A percentile compares a stretch with the other conserved stretches of the same genome.
Evolutionary conservation across 2,888 invertebrate genomes (phyloP).

Genomic region (Melieria crassipennis): DNA sequence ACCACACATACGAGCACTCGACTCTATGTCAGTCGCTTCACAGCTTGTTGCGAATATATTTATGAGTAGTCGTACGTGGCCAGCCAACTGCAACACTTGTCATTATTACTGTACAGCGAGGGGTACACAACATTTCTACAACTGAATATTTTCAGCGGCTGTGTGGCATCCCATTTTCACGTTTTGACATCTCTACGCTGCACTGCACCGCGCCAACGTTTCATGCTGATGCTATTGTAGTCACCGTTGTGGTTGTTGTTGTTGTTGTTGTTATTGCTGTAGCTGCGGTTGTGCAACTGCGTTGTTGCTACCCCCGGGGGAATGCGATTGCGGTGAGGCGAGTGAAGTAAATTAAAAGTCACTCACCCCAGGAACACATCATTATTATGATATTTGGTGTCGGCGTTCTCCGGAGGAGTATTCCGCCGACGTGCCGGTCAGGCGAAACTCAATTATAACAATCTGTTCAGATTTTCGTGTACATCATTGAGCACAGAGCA

Average conservation of each 20-base stretch:
- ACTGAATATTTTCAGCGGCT: too few species aligned
- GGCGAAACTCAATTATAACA: conserved; percentile 66
- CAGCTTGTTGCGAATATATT: not conserved
- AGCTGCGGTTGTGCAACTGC: conserved; percentile 33
- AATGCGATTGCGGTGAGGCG: conserved; percentile 53
- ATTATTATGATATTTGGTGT: conserved; percentile 57
- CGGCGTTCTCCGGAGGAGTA: conserved; percentile 45
- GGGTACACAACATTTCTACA: too few species aligned
- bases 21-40: too few species aligned
- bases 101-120: conserved; percentile 9
- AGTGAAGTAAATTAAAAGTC: conserved; percentile 66
- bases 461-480: conserved; percentile 65
- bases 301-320: conserved; percentile 46
- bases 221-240: conserved; percentile 10
- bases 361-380: conserved; percentile 56
- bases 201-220: conserved; percentile 15
- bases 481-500: conserved; percentile 43
- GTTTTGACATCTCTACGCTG: conserved; percentile 39
- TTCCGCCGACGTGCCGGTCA: conserved; percentile 40
- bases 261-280: conserved; percentile 27
- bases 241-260: conserved; percentile 9
- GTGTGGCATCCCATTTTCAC: conserved; percentile 3
- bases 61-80: conserved; percentile 20
- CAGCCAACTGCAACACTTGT: conserved; percentile 36
- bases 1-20: not conserved